These are phyloP conservation scores for Maconellicoccus hirsutus DNA, from an alignment of 1,140 invertebrate species.

Conservation along the genomic window DNA sequence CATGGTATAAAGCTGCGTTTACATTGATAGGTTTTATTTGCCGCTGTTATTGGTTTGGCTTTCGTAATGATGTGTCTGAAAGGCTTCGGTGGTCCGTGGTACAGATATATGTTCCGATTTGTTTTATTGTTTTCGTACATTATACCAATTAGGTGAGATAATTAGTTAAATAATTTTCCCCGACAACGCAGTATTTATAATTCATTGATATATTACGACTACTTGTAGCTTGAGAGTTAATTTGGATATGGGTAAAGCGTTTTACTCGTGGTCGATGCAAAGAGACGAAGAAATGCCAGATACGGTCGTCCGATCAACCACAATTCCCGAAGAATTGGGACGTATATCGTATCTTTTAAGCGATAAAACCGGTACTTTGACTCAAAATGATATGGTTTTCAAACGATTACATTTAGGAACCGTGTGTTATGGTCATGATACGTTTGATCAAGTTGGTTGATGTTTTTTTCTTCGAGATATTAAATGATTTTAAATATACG, in stretches of 20 bases:
- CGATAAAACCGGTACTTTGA: constrained; percentile 97
- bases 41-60: constrained; percentile 79
- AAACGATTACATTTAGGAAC: constrained; percentile 87
- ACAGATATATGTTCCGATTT: constrained; percentile 91
- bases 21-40: constrained; percentile 82
- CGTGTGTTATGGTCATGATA: constrained; percentile 72
- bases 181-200: no score
- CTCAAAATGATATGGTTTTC: constrained; percentile 98
- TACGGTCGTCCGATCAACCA: constrained; percentile 95
- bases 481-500: constrained; percentile 29
- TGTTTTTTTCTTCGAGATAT: no score
- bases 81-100: constrained; percentile 93
- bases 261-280: constrained; percentile 95
- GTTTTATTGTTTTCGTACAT: constrained; percentile 97
- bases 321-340: constrained; percentile 97
- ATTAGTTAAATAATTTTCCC: background rate
- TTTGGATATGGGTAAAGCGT: constrained; percentile 95
- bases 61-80: constrained; percentile 92
- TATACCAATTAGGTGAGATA: constrained; percentile 80
- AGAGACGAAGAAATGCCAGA: constrained; percentile 83
- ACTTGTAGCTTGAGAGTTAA: constrained; percentile 82
- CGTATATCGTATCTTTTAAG: constrained; percentile 89
- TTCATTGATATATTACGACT: background rate
- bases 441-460: constrained; percentile 72
- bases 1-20: no score